Percentiles rank a stretch among this genome's conserved stretches.
These are phyloP conservation scores for Chymomyza amoena DNA, from an alignment of 2,888 invertebrate genomes.

Conservation along the genomic window DNA sequence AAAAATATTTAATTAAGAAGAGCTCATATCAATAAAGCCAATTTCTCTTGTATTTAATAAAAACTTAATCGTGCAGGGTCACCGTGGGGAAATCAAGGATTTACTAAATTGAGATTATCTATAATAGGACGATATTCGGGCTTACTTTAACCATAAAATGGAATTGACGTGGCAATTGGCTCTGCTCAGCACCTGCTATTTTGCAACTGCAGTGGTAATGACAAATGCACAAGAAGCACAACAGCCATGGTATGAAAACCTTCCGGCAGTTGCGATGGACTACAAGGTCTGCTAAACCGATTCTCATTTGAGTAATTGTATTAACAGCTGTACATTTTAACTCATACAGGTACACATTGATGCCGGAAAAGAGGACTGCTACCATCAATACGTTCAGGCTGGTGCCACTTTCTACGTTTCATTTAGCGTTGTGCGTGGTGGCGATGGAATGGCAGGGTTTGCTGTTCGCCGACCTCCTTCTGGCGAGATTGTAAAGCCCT, in stretches of 20 bases:
- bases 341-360: slow-evolving; percentile 85
- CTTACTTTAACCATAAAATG: slow-evolving; percentile 45
- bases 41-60: background rate
- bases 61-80: background rate
- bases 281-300: slow-evolving; percentile 83
- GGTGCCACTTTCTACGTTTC: slow-evolving; percentile 96
- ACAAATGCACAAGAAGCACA: slow-evolving; percentile 79
- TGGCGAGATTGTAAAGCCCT: slow-evolving; percentile 91
- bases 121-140: slow-evolving; percentile 23
- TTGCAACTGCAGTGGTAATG: slow-evolving; percentile 20
- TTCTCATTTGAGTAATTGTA: background rate
- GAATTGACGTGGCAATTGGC: slow-evolving; percentile 76
- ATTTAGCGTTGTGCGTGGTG: slow-evolving; percentile 95
- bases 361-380: slow-evolving; percentile 97
- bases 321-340: background rate
- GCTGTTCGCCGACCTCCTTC: slow-evolving; percentile 91
- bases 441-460: slow-evolving; percentile 96
- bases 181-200: background rate
- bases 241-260: slow-evolving; percentile 90
- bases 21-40: slow-evolving; percentile 10
- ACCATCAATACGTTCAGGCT: slow-evolving; percentile 94
- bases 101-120: background rate
- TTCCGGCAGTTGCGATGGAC: slow-evolving; percentile 96
- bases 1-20: slow-evolving; percentile 17
- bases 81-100: background rate